A percentile compares a stretch with the other conserved stretches of the same genome.
Conservation (phyloP, 2,888 invertebrate species). For the Lagria hirta region DNA sequence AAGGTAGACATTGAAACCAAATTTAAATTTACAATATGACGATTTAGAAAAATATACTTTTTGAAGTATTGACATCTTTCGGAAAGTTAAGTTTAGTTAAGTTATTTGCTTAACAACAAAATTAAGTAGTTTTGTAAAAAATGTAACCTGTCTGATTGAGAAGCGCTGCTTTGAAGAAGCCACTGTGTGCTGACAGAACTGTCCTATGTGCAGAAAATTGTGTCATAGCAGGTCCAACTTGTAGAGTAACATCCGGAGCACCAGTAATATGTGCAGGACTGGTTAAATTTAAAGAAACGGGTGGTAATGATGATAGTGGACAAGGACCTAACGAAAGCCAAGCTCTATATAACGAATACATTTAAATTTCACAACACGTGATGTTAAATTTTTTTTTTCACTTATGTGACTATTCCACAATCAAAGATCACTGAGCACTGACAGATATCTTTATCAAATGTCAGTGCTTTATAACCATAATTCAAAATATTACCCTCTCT, state of each 20-base stretch:
- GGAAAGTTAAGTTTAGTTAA: no score
- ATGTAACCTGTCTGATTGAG: slow-evolving; percentile 48
- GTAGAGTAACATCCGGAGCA: slow-evolving; percentile 63
- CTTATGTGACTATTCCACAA: slow-evolving; percentile 29
- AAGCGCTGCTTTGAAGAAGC: slow-evolving; percentile 70
- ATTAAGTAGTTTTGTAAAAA: no score
- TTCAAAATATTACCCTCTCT: slow-evolving; percentile 41
- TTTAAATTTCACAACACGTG: no score
- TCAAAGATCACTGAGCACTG: slow-evolving; percentile 39
- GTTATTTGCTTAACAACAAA: no score
- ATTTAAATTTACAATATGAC: no score
- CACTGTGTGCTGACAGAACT: slow-evolving; percentile 68
- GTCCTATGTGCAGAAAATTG: slow-evolving; percentile 70
- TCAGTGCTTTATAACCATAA: slow-evolving; percentile 47
- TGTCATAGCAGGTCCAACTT: slow-evolving; percentile 64
- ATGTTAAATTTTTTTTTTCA: no score
- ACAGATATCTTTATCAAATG: slow-evolving; percentile 45
- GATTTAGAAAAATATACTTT: no score
- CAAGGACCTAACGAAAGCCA: slow-evolving; percentile 52
- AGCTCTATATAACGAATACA: slow-evolving; percentile 56
- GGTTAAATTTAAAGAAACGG: slow-evolving; percentile 39
- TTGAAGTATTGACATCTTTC: no score
- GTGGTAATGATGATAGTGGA: slow-evolving; percentile 24
- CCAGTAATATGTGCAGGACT: slow-evolving; percentile 34
- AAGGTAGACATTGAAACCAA: no score